Conservation (phyloP, 2,888 invertebrate genomes). For the Erynnis tages region DNA sequence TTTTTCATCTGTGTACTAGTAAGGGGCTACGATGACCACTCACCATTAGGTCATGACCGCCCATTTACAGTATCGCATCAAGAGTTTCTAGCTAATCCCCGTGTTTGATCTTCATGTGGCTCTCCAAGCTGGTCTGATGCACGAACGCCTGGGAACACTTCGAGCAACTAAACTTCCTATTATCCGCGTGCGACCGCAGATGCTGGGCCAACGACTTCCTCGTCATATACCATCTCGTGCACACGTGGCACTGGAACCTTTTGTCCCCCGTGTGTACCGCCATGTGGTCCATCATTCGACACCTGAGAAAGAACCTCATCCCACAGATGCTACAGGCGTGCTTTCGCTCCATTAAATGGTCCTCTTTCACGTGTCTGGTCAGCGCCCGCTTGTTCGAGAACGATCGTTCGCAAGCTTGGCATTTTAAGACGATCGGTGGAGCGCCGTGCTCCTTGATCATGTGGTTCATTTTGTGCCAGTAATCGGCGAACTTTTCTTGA, state of each 20-base stretch:
- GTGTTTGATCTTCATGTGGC: constrained; percentile 58
- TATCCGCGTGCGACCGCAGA: constrained; percentile 48
- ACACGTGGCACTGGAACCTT: constrained; percentile 54
- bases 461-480: constrained; percentile 55
- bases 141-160: constrained; percentile 48
- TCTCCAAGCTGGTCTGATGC: constrained; percentile 57
- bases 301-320: constrained; percentile 51
- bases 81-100: no score
- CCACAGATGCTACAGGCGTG: constrained; percentile 69
- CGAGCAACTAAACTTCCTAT: constrained; percentile 45
- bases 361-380: constrained; percentile 51
- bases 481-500: constrained; percentile 49
- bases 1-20: no score
- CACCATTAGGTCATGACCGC: no score
- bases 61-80: no score
- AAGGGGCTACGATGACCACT: no score
- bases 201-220: constrained; percentile 55
- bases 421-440: constrained; percentile 45
- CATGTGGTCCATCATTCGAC: constrained; percentile 49
- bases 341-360: constrained; percentile 61
- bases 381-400: constrained; percentile 51
- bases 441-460: constrained; percentile 54
- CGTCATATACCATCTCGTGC: constrained; percentile 51
- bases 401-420: constrained; percentile 54
- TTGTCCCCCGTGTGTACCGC: constrained; percentile 52